Evolutionary conservation across 2,797 vertebrate species (phyloP).

Genomic region (Halcyon badia): DNA sequence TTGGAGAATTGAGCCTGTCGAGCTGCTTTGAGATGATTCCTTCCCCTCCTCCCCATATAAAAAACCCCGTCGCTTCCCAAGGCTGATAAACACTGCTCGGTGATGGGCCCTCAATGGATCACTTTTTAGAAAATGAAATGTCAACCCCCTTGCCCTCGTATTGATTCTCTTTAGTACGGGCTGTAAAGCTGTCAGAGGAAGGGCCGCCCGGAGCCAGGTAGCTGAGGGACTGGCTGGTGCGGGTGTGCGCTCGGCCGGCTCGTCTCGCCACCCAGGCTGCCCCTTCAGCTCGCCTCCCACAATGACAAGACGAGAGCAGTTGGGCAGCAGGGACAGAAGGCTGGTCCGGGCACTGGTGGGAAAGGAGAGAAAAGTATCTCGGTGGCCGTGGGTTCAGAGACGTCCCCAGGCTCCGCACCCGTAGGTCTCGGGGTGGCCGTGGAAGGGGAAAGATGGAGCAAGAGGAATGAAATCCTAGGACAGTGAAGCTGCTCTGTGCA

Average conservation of each 20-base stretch:
- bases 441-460: not conserved
- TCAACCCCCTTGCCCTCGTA: constrained; percentile 83
- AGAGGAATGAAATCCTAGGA: not conserved
- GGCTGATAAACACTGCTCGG: constrained; percentile 81
- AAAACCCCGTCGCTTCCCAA: constrained; percentile 73
- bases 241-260: constrained; percentile 50
- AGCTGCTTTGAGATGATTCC: constrained; percentile 74
- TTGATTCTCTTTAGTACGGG: constrained; percentile 84
- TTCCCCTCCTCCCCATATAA: constrained; percentile 55
- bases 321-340: not conserved
- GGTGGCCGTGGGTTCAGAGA: not conserved
- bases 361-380: not conserved
- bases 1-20: constrained; percentile 80
- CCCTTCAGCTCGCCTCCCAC: constrained; percentile 6
- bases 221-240: constrained; percentile 59
- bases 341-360: not conserved
- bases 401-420: not conserved
- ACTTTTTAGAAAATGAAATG: constrained; percentile 88
- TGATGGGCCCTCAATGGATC: constrained; percentile 86
- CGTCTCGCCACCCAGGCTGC: not conserved
- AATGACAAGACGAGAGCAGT: not conserved
- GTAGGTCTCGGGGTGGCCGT: not conserved
- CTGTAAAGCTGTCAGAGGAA: constrained; percentile 83
- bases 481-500: not conserved
- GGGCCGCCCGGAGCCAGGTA: constrained; percentile 78